Percentiles rank a stretch among this genome's conserved stretches.
Conservation (phyloP, 2,797 vertebrate species). For the Crocidura indochinensis region DNA sequence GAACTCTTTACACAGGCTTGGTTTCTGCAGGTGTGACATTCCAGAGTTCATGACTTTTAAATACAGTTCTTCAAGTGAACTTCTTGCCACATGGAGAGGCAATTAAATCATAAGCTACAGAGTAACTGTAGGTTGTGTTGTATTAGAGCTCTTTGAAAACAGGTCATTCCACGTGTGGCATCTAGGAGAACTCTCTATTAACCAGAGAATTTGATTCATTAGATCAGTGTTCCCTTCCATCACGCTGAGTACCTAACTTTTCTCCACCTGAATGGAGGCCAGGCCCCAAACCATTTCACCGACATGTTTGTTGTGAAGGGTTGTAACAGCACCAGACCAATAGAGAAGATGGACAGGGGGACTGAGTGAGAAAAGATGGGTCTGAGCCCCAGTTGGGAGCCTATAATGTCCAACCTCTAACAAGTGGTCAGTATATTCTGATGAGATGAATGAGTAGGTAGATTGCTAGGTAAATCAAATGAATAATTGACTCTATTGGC, state of each 20-base stretch:
- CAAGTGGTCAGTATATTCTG: not conserved
- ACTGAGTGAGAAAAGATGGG: not conserved
- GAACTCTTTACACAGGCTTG: conserved; percentile 37
- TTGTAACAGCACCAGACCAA: not conserved
- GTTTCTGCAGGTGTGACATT: conserved; percentile 65
- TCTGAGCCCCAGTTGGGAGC: not conserved
- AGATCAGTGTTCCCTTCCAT: not conserved
- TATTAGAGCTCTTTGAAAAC: conserved; percentile 79
- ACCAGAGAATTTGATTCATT: conserved; percentile 66
- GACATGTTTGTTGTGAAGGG: not conserved
- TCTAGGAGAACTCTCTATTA: conserved; percentile 72
- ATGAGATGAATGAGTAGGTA: too few relatives aligned
- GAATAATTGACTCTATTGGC: accelerated
- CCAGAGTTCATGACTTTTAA: conserved; percentile 74
- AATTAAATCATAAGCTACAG: conserved; percentile 76
- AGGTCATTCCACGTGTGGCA: conserved; percentile 64
- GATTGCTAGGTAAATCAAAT: not conserved
- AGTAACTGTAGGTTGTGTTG: conserved; percentile 62
- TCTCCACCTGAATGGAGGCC: not conserved
- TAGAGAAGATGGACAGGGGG: not conserved
- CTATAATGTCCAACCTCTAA: accelerated
- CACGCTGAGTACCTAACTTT: not conserved
- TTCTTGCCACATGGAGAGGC: conserved; percentile 77
- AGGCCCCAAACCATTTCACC: accelerated
- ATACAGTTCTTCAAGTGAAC: conserved; percentile 75